Evolutionary conservation across 1,140 invertebrate genomes (phyloP).

Genomic region (Panulirus ornatus): DNA sequence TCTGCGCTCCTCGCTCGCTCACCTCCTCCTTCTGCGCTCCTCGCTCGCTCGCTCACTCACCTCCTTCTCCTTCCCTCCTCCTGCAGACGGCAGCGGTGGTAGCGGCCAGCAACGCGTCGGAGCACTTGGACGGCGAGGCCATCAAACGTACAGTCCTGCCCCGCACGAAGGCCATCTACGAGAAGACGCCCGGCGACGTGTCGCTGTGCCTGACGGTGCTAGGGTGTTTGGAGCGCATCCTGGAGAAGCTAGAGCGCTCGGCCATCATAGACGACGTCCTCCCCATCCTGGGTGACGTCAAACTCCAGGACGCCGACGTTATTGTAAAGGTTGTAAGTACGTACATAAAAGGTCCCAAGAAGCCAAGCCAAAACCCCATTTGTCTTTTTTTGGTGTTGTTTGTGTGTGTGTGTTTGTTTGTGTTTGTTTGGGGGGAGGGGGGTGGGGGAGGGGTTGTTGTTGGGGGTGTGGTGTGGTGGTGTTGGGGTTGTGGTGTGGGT

Average conservation of each 20-base stretch:
- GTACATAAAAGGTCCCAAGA: too few relatives aligned
- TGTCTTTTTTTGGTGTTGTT: constrained; percentile 2
- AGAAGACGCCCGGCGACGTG: constrained; percentile 87
- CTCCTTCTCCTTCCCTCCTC: not conserved
- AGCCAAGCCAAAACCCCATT: too few relatives aligned
- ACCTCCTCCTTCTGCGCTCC: too few relatives aligned
- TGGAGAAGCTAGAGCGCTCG: constrained; percentile 90
- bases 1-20: too few relatives aligned
- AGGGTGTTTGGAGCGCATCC: constrained; percentile 83
- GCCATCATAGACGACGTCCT: constrained; percentile 95
- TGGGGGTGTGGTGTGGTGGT: too few relatives aligned
- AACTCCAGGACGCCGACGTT: constrained; percentile 88
- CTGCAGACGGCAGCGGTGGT: constrained; percentile 91
- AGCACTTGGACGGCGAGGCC: constrained; percentile 90
- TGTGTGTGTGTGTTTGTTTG: not conserved
- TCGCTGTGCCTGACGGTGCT: constrained; percentile 76
- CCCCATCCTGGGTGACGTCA: constrained; percentile 92
- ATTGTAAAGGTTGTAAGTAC: constrained; percentile 71
- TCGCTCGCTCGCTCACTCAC: too few relatives aligned
- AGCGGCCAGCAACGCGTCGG: constrained; percentile 90
- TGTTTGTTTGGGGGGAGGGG: too few relatives aligned
- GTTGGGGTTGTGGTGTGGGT: too few relatives aligned
- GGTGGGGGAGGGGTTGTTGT: too few relatives aligned
- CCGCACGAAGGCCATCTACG: constrained; percentile 92
- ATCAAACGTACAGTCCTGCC: constrained; percentile 90